Conservation (phyloP, 1,140 invertebrate species). For the Pseudomyrmex sp. region DNA sequence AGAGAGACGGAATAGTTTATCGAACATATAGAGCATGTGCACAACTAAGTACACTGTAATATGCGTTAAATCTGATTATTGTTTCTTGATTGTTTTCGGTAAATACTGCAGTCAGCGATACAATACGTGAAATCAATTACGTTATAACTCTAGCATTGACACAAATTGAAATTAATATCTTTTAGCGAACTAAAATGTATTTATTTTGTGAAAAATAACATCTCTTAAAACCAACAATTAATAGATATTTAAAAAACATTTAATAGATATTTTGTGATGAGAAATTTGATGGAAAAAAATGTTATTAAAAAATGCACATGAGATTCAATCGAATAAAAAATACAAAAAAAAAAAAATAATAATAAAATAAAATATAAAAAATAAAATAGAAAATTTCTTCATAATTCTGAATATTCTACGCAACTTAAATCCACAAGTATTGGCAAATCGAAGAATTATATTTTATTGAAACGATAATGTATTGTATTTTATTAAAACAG, state of each 20-base stretch:
- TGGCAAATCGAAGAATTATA: background rate
- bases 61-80: slow-evolving; percentile 12
- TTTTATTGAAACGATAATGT: background rate
- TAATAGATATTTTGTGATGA: background rate
- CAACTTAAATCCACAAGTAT: too few species aligned
- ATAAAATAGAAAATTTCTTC: slow-evolving; percentile 7
- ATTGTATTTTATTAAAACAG: too few species aligned
- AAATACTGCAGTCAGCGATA: background rate
- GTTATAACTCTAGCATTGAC: background rate
- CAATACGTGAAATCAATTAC: slow-evolving; percentile 5
- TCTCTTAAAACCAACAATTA: background rate
- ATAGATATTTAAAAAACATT: background rate
- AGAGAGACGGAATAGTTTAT: slow-evolving; percentile 14
- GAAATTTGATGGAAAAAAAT: background rate
- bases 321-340: background rate
- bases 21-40: background rate
- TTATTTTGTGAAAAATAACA: background rate
- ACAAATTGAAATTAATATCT: slow-evolving; percentile 7
- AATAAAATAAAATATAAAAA: slow-evolving; percentile 19
- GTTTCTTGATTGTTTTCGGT: slow-evolving; percentile 12
- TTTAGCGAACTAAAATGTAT: background rate
- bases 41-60: background rate
- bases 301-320: background rate
- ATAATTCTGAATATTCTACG: background rate
- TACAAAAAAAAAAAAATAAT: background rate